phyloP scores from a whole-genome alignment of 2,113 vertebrate species.

The Aegithalos caudatus region DNA sequence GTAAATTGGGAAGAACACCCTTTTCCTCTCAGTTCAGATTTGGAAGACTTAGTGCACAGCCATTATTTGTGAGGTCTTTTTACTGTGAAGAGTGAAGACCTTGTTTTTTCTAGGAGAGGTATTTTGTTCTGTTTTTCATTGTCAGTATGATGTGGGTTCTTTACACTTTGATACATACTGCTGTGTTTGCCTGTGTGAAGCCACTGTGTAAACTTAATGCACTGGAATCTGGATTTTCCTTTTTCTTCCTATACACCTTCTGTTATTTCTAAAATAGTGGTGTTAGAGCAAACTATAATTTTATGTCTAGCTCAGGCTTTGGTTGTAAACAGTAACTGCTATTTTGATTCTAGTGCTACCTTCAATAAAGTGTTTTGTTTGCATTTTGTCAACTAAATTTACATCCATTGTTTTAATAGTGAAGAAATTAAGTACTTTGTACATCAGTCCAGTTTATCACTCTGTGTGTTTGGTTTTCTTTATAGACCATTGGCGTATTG shows the following conservation, averaged over 20 bases:
- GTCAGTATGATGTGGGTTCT: neutral
- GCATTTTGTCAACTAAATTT: neutral
- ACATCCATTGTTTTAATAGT: neutral
- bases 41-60: neutral
- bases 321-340: neutral
- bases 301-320: neutral
- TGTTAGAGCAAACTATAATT: neutral
- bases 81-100: neutral
- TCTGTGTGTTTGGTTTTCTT: neutral
- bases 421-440: neutral
- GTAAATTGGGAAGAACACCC: neutral
- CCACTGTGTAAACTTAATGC: neutral
- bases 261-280: neutral
- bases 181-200: neutral
- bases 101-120: neutral
- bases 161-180: neutral
- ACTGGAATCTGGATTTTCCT: neutral
- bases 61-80: neutral
- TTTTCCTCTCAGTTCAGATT: neutral
- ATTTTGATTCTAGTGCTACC: neutral
- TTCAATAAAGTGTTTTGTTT: neutral
- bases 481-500: slow-evolving; percentile 65
- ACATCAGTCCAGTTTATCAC: neutral
- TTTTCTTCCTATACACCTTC: neutral
- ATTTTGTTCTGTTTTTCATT: neutral